Evolutionary conservation across 2,888 invertebrate species (phyloP).

Genomic region (Epiblema foenella): DNA sequence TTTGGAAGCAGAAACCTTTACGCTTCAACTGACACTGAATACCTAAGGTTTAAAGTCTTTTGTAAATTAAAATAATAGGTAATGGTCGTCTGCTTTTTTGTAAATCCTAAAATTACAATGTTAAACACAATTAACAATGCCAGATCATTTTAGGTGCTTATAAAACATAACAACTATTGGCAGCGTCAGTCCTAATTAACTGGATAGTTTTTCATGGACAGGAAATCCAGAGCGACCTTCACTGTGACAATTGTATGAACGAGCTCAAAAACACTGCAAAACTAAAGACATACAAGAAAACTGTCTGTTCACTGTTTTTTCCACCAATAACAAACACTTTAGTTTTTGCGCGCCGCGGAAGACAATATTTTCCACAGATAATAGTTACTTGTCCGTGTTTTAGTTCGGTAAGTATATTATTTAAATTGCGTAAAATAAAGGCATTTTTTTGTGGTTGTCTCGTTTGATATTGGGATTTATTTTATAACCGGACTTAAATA

Average conservation of each 20-base stretch:
- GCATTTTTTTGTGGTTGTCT: background rate
- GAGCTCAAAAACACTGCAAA: slow-evolving; percentile 20
- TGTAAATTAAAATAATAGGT: no score
- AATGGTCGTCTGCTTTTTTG: no score
- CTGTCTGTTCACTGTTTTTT: slow-evolving; percentile 42
- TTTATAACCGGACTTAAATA: background rate
- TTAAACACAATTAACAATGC: no score
- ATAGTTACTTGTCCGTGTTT: slow-evolving; percentile 14
- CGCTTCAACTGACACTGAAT: no score
- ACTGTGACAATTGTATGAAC: slow-evolving; percentile 48
- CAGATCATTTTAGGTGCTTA: no score
- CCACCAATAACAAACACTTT: slow-evolving; percentile 27
- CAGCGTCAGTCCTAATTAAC: slow-evolving; percentile 4
- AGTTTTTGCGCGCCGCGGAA: slow-evolving; percentile 38
- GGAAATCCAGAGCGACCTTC: slow-evolving; percentile 53
- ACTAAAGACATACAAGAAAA: slow-evolving; percentile 33
- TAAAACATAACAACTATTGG: no score
- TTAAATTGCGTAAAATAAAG: slow-evolving; percentile 18
- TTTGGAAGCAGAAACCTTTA: no score
- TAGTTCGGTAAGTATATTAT: slow-evolving; percentile 16
- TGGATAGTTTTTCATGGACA: slow-evolving; percentile 45
- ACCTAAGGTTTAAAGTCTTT: no score
- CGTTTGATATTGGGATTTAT: background rate
- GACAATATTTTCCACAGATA: slow-evolving; percentile 36
- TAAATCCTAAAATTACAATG: no score